phyloP scores from a whole-genome alignment of 2,888 invertebrate species.

The Chloroclystis v-ata region DNA sequence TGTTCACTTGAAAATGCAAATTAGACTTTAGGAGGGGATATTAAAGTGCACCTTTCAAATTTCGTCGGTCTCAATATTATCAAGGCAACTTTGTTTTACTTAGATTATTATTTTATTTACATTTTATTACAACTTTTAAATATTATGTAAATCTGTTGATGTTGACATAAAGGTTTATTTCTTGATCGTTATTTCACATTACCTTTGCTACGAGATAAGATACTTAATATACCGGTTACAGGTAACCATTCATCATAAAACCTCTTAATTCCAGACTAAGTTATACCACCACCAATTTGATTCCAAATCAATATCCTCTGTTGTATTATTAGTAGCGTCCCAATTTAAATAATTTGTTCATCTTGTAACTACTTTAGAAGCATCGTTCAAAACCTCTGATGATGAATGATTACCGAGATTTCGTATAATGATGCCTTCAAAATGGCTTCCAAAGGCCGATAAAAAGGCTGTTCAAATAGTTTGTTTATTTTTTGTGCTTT shows the following conservation, averaged over 20 bases:
- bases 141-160: too few species aligned
- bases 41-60: slow-evolving; percentile 14
- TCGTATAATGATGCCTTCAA: slow-evolving; percentile 63
- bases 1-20: slow-evolving; percentile 42
- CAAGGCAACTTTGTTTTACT: not conserved
- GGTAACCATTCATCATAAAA: slow-evolving; percentile 23
- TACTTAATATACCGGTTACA: slow-evolving; percentile 4
- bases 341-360: slow-evolving; percentile 41
- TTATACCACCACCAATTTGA: slow-evolving; percentile 26
- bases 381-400: slow-evolving; percentile 61
- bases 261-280: slow-evolving; percentile 27
- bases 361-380: slow-evolving; percentile 56
- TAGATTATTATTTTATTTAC: not conserved
- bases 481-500: slow-evolving; percentile 25
- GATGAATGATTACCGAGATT: slow-evolving; percentile 75
- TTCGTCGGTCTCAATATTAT: slow-evolving; percentile 3
- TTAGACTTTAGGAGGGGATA: slow-evolving; percentile 28
- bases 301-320: slow-evolving; percentile 32
- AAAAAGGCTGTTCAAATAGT: slow-evolving; percentile 40
- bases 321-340: slow-evolving; percentile 43
- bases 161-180: not conserved
- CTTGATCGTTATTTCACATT: not conserved
- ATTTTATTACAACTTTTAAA: too few species aligned
- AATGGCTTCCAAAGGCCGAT: slow-evolving; percentile 53
- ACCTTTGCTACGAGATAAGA: not conserved